phyloP scores from a whole-genome alignment of 2,113 vertebrate genomes.

The Nothoprocta perdicaria region DNA sequence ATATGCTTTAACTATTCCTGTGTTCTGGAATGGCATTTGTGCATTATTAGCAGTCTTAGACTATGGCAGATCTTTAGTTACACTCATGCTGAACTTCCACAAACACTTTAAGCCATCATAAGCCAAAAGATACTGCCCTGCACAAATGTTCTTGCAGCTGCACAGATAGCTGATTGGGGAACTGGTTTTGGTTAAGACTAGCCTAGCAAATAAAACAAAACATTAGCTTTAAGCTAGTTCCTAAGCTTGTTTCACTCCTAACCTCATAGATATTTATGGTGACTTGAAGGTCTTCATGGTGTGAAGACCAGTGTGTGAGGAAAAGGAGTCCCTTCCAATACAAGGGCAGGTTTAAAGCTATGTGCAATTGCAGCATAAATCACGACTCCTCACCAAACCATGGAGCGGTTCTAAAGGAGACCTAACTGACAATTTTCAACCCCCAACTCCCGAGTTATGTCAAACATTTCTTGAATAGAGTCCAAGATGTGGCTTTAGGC shows the following conservation, averaged over 20 bases:
- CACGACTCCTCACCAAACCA: neutral
- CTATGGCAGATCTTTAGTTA: constrained; percentile 56
- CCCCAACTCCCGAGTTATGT: neutral
- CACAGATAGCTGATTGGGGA: constrained; percentile 6
- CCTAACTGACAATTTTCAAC: neutral
- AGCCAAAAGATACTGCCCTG: constrained; percentile 56
- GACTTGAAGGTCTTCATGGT: neutral
- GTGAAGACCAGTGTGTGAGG: neutral
- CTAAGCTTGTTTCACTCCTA: neutral
- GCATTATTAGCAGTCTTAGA: constrained; percentile 47
- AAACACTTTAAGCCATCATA: constrained; percentile 48
- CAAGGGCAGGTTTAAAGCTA: neutral
- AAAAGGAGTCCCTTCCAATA: neutral
- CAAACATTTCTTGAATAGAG: neutral
- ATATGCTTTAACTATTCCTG: constrained; percentile 53
- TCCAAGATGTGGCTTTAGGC: neutral
- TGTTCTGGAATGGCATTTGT: constrained; percentile 62
- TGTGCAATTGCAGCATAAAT: neutral
- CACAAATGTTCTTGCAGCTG: constrained; percentile 67
- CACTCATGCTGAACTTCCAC: constrained; percentile 38
- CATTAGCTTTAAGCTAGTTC: neutral
- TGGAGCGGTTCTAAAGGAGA: neutral
- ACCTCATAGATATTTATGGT: neutral
- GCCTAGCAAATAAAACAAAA: neutral
- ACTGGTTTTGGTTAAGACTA: constrained; percentile 7